Percentiles rank a stretch among this genome's conserved stretches.
These are phyloP conservation scores for Pristionchus japonicus DNA, from an alignment of 2,888 invertebrate genomes.

Conservation along the genomic window DNA sequence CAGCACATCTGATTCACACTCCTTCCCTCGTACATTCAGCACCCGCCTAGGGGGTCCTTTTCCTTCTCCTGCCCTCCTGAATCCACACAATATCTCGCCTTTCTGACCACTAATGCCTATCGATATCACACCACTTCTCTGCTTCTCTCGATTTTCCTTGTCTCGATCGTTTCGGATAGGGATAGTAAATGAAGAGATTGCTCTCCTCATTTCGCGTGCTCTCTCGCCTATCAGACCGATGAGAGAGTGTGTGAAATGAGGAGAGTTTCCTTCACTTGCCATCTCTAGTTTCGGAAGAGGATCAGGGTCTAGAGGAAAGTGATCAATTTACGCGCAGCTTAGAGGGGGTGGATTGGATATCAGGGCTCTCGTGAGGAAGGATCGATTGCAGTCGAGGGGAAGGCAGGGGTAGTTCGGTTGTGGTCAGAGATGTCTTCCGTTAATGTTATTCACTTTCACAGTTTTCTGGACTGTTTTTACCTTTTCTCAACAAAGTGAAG, in stretches of 20 bases:
- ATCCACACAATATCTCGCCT: not conserved
- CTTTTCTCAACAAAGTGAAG: no score
- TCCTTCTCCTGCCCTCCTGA: not conserved
- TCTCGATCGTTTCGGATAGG: no score
- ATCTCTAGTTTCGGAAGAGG: not conserved
- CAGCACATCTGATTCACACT: not conserved
- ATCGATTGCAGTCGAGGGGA: not conserved
- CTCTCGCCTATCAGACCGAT: no score
- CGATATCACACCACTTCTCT: constrained; percentile 36
- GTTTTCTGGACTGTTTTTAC: not conserved
- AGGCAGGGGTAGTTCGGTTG: not conserved
- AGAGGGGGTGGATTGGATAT: not conserved
- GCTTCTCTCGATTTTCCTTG: constrained; percentile 20
- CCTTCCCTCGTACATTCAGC: not conserved
- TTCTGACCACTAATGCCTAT: no score
- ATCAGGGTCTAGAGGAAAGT: not conserved
- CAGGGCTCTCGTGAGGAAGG: not conserved
- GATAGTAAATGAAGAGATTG: no score
- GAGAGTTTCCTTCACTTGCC: no score
- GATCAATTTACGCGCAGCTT: not conserved
- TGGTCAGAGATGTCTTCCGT: not conserved
- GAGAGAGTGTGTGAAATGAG: no score
- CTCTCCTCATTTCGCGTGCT: no score
- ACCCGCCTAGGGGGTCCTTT: not conserved
- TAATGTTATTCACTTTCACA: not conserved